Evolutionary conservation across 2,888 invertebrate species (phyloP), one percentile per base, ranked within the genome.

Genomic region (Loripinus fragilis): DNA sequence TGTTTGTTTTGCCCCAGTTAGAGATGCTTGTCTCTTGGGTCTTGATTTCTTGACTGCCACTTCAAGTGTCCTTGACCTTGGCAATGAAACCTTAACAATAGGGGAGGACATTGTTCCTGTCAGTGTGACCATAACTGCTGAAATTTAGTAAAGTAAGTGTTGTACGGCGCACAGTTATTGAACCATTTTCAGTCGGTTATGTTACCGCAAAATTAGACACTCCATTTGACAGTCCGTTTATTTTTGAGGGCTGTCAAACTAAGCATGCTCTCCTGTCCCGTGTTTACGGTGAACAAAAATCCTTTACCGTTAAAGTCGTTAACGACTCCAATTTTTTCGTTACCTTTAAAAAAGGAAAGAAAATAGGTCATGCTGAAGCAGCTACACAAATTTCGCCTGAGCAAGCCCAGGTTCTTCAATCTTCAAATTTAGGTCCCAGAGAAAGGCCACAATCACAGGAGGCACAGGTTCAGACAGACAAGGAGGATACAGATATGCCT

Each of bases 291-390:
- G 5, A 55, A 55, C 28, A 28, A 28, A 25, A 55, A 20, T 28
- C 23, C 28, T 7, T 55, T 8, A 55, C 55, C 55, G 3, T 55
- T 5, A 55, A 55, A 55, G 28, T 28, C 5, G 30, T 55, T 28
- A 55, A 55, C 17, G 55, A 55, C 17, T 55, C 55, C 17, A 7
- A 23, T 7, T 17, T 12, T 5, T 55, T 55, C 17, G 23, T 55
- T 3, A 55, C 55, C 28, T 55, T 10, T 28, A 55, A 55, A 55
- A 55, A 55, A 25, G 55, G 55, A 10, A 55, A 55, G 10, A 55
- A 55, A 55, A 55, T 55, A 25, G 55, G 55, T 25, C 55, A 55
- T 55, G 55, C 55, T 28, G 55, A 55, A 28, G 23, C 25, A 25
- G 55, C 23, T 20, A n/a, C 5, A 5, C 48, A 48, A 20, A 20